Conservation (phyloP, 2,888 invertebrate genomes). For the Pterostichus niger region DNA sequence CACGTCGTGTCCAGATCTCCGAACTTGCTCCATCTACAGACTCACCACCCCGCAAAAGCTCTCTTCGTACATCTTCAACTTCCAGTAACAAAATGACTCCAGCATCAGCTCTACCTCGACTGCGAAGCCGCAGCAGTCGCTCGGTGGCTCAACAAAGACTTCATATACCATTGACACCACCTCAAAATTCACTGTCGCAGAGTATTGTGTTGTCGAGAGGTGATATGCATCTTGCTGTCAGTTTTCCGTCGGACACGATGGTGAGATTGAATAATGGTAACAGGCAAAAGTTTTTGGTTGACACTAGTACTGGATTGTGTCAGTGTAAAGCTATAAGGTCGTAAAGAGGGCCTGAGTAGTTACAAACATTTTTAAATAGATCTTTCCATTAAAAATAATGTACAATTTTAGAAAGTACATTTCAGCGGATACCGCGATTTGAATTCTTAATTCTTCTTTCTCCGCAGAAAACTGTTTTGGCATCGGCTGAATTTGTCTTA, state of each 20-base stretch:
- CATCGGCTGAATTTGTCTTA: no score
- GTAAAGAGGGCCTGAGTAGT: neutral
- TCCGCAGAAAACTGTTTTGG: no score
- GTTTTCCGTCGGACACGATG: constrained; percentile 75
- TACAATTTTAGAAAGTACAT: no score
- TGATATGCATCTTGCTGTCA: constrained; percentile 74
- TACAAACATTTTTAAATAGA: neutral
- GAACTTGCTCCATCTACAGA: neutral
- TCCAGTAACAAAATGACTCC: neutral
- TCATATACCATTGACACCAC: constrained; percentile 60
- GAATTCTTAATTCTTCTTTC: no score
- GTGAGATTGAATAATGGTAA: constrained; percentile 73
- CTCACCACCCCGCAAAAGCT: neutral
- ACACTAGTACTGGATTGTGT: constrained; percentile 49
- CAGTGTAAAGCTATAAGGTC: constrained; percentile 57
- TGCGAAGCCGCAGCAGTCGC: constrained; percentile 34
- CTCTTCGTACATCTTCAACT: constrained; percentile 17
- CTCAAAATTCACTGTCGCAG: constrained; percentile 68
- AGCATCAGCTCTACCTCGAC: neutral
- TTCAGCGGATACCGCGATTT: no score
- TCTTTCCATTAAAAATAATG: no score
- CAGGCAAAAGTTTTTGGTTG: constrained; percentile 71
- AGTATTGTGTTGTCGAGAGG: constrained; percentile 74
- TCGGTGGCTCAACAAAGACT: neutral
- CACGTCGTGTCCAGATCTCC: constrained; percentile 68